Conservation (phyloP, 2,797 vertebrate species). For the Simalia tracyae region DNA sequence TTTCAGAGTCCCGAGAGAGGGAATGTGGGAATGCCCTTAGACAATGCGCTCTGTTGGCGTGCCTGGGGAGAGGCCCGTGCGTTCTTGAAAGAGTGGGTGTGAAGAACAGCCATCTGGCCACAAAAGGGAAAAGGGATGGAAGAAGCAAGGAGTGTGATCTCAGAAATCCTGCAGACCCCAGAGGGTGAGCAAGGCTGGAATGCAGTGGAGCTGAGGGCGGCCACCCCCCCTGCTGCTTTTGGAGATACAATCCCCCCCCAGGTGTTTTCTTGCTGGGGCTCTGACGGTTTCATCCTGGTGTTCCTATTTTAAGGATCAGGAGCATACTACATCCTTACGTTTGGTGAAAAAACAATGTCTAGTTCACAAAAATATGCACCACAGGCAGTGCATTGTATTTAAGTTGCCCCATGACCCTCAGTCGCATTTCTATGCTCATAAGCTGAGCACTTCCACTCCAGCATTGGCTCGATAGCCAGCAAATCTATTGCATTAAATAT, state of each 20-base stretch:
- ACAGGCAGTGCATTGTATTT: not conserved
- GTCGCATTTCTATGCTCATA: too few relatives aligned
- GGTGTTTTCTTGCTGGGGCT: not conserved
- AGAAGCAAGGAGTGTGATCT: not conserved
- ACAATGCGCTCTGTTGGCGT: conserved; percentile 68
- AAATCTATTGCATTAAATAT: not conserved
- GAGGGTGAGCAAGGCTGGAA: too few relatives aligned
- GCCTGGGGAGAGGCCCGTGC: conserved; percentile 32
- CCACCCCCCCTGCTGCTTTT: not conserved
- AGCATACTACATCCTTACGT: not conserved
- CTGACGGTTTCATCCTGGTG: not conserved
- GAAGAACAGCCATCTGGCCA: conserved; percentile 41
- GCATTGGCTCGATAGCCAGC: too few relatives aligned
- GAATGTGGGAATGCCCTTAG: conserved; percentile 57
- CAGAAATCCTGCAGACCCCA: not conserved
- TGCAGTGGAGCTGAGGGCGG: not conserved
- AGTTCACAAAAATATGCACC: not conserved
- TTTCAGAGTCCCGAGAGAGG: conserved; percentile 63
- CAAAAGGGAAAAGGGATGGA: conserved; percentile 9
- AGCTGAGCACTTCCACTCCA: not conserved
- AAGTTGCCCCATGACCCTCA: not conserved
- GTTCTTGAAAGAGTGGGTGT: conserved; percentile 49
- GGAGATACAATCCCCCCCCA: not conserved
- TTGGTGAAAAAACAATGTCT: not conserved
- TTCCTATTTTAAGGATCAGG: too few relatives aligned